These are phyloP conservation scores for Chauna torquata DNA, from an alignment of 2,113 vertebrate genomes.

Conservation along the genomic window DNA sequence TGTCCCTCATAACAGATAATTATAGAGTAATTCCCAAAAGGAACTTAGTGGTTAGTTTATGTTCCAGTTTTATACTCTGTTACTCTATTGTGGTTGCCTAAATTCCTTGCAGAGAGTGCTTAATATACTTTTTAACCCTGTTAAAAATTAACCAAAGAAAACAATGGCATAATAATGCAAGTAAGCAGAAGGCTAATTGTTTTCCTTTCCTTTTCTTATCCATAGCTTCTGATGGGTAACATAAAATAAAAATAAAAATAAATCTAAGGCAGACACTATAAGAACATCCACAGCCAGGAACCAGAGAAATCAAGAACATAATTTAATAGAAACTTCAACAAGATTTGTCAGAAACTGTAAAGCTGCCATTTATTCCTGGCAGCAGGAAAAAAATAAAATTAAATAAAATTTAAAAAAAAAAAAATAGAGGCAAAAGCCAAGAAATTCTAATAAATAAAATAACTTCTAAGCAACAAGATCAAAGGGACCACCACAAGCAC, in stretches of 20 bases:
- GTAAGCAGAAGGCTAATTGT: not conserved
- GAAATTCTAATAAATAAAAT: too few relatives aligned
- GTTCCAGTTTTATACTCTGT: not conserved
- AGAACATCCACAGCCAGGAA: not conserved
- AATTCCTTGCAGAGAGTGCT: not conserved
- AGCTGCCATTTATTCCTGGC: not conserved
- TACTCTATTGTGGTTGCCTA: not conserved
- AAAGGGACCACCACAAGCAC: not conserved
- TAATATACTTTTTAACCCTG: not conserved
- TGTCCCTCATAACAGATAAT: not conserved
- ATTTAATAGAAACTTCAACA: not conserved
- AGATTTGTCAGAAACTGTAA: not conserved
- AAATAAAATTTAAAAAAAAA: not conserved
- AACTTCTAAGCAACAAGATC: not conserved
- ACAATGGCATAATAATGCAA: not conserved
- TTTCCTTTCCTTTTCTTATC: not conserved
- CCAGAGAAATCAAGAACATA: not conserved
- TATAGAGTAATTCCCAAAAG: not conserved
- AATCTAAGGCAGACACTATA: not conserved
- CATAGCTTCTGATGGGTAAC: not conserved
- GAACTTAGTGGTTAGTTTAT: not conserved
- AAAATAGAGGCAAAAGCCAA: not conserved
- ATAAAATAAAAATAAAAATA: too few relatives aligned
- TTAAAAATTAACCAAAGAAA: not conserved
- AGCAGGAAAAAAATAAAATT: not conserved